These are phyloP conservation scores for Hydrolagus colliei DNA, from an alignment of 2,797 vertebrate genomes.

Conservation along the genomic window DNA sequence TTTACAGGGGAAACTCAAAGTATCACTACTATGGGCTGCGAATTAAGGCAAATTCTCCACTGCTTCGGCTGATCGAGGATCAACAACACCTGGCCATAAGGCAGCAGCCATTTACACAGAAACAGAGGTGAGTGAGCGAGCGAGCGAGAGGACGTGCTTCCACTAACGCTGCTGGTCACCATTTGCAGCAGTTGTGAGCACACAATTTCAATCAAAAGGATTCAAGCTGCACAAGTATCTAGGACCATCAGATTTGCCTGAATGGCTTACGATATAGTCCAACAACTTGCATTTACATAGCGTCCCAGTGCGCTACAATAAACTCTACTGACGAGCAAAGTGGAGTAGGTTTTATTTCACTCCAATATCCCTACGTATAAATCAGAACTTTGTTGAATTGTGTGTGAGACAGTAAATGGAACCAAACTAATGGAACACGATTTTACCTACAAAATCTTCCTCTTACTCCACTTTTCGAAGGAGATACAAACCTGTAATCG, in stretches of 20 bases:
- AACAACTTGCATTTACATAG: no score
- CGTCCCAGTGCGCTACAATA: no score
- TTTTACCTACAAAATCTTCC: no score
- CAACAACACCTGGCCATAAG: conserved; percentile 88
- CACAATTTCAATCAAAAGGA: neutral
- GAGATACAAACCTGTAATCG: no score
- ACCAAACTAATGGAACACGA: no score
- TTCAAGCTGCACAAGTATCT: neutral
- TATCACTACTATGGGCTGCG: conserved; percentile 91
- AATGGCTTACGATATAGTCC: neutral
- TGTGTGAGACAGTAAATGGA: no score
- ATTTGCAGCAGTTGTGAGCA: neutral
- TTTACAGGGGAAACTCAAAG: conserved; percentile 80
- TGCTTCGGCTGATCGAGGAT: conserved; percentile 80
- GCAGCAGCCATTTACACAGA: conserved; percentile 83
- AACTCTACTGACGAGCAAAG: no score
- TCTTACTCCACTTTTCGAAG: no score
- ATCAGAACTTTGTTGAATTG: no score
- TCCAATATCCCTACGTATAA: no score
- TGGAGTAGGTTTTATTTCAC: no score
- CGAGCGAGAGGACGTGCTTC: neutral
- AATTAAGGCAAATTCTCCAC: conserved; percentile 79
- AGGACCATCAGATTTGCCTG: neutral
- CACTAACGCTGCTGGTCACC: neutral
- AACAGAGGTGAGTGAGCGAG: conserved; percentile 64